Base-by-base conservation (phyloP, 2,113 vertebrate species). In the Ploceus nigricollis region DNA sequence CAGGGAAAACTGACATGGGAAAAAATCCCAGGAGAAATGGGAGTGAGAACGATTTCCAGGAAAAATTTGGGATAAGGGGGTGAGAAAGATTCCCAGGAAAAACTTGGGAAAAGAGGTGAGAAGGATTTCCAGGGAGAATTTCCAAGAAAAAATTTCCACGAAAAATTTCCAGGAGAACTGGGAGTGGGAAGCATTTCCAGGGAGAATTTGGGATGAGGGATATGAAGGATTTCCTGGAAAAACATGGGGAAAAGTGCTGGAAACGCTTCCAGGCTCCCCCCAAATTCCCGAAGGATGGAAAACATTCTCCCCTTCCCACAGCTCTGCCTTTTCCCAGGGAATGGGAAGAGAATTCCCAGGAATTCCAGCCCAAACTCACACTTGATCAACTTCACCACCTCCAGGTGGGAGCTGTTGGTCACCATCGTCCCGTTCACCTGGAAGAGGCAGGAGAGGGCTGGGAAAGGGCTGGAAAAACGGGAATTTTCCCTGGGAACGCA, bases 331-430 rank as follows among this genome's bases (percentile, higher is more conserved):
- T 33, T 33, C 11, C 64, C 31, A 13, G 1, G 21, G 73, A 70
- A 48, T 2, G 35, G 35, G 73, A 20, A 24, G 27, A 19, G 56
- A 76, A 76, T 76, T 76, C 72, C 72, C n/a, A 3, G 72, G 27
- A 60, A 60, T 47, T 47, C 2, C 33, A 3, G 54, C 42, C 31
- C 22, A 48, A 97, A 98, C 99, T 99, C 96, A 99, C 99, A 99
- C 96, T 99, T 99, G 97, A 99, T 99, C 85, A 99, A 98, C 96
- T 99, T 99, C 54, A 99, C 99, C 76, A 99, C 99, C 89, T 99
- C 99, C 82, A 99, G 98, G 89, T 99, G 99, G 15, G 99, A 99
- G 98, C 99, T 99, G 93, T 99, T 98, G 72, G 99, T 98, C 92
- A 99, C 99, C 97, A 99, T 96, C 0, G 98, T 99, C 86, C 99